phyloP scores from a whole-genome alignment of 2,113 vertebrate species.

The Brachyhypopomus occidentalis region DNA sequence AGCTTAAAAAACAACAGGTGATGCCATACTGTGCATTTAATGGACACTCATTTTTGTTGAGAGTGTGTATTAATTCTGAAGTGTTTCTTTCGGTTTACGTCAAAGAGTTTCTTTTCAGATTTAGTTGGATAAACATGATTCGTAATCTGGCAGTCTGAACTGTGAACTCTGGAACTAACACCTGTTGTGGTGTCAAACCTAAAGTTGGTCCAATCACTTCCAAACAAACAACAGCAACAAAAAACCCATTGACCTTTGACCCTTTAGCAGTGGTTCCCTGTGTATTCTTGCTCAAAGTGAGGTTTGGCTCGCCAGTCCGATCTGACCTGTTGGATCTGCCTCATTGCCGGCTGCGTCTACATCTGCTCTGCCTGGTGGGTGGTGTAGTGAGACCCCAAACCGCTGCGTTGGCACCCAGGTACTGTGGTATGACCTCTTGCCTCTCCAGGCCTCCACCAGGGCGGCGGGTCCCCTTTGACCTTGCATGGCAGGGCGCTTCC shows the following conservation, averaged over 20 bases:
- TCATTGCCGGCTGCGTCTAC: conserved; percentile 21
- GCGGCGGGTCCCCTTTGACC: conserved; percentile 37
- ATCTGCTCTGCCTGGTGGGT: conserved; percentile 12
- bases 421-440: neutral
- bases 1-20: conserved; percentile 45
- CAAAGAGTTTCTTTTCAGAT: too few species aligned
- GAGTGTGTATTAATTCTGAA: conserved; percentile 3
- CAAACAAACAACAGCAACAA: too few species aligned
- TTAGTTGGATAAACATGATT: too few species aligned
- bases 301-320: neutral
- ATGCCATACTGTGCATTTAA: conserved; percentile 26
- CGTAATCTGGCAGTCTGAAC: too few species aligned
- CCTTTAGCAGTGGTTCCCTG: neutral
- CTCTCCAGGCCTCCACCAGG: conserved; percentile 20
- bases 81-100: neutral
- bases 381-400: neutral
- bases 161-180: too few species aligned
- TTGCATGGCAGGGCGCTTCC: conserved; percentile 38
- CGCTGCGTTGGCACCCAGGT: too few species aligned
- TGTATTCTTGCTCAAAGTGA: neutral
- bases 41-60: neutral
- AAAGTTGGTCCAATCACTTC: too few species aligned
- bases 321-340: conserved; percentile 18
- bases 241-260: too few species aligned
- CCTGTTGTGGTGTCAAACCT: too few species aligned